These are phyloP conservation scores for Archegozetes longisetosus DNA, from an alignment of 1,140 invertebrate genomes.

Conservation along the genomic window DNA sequence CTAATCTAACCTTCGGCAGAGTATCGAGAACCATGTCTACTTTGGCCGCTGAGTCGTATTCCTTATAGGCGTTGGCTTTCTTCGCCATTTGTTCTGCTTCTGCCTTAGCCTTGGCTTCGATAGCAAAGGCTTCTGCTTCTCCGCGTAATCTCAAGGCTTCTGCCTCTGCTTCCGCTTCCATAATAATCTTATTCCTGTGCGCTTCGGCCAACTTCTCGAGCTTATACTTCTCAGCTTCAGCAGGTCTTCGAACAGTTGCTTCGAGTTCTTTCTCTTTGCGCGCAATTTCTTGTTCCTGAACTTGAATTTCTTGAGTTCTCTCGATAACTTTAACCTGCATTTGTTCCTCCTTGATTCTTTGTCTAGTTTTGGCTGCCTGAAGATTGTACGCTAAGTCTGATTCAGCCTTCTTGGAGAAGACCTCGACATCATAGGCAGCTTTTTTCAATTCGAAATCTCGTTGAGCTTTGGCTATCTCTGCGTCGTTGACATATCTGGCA, in stretches of 20 bases:
- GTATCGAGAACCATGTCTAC: constrained; percentile 91
- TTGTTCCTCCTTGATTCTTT: constrained; percentile 35
- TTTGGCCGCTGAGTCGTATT: constrained; percentile 91
- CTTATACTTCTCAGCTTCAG: constrained; percentile 37
- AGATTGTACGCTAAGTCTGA: constrained; percentile 34
- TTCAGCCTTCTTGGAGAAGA: constrained; percentile 62
- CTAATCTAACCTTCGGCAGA: constrained; percentile 63
- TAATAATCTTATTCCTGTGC: constrained; percentile 45
- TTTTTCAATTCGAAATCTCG: constrained; percentile 94
- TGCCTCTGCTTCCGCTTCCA: constrained; percentile 86
- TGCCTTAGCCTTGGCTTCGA: constrained; percentile 80
- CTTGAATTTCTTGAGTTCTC: constrained; percentile 31
- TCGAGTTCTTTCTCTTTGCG: constrained; percentile 30
- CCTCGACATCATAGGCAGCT: constrained; percentile 89
- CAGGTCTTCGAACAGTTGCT: constrained; percentile 31
- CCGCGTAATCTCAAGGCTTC: constrained; percentile 59
- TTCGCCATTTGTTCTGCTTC: constrained; percentile 92
- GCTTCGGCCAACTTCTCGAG: constrained; percentile 87
- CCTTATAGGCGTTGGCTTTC: constrained; percentile 89
- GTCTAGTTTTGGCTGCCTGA: constrained; percentile 36
- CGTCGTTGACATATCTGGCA: constrained; percentile 58
- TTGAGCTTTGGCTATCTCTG: constrained; percentile 88
- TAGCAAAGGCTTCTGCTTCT: constrained; percentile 82
- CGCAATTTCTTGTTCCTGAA: constrained; percentile 27
- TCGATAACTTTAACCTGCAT: constrained; percentile 35